These are phyloP conservation scores for Sandelia bainsii DNA, from an alignment of 2,797 vertebrate species.

Conservation along the genomic window DNA sequence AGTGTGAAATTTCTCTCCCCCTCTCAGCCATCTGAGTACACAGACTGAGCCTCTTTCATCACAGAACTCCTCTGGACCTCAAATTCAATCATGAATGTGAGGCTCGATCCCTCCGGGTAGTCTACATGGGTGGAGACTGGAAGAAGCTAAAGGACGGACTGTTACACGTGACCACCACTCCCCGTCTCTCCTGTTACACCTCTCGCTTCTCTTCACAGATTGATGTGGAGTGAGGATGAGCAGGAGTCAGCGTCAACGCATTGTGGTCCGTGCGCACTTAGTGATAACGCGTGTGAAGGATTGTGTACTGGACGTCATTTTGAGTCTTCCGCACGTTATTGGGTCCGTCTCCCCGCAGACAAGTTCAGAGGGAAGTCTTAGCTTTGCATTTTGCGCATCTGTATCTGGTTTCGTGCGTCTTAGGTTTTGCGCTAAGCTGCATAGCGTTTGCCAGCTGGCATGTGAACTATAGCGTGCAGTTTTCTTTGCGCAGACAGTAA, in stretches of 20 bases:
- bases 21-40: constrained; percentile 39
- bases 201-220: constrained; percentile 24
- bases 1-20: constrained; percentile 48
- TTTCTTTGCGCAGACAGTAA: constrained; percentile 1
- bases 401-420: constrained; percentile 13
- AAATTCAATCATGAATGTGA: constrained; percentile 20
- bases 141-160: constrained; percentile 54
- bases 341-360: constrained; percentile 9
- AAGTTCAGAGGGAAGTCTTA: constrained; percentile 14
- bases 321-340: not conserved
- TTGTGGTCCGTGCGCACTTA: constrained; percentile 6
- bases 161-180: constrained; percentile 68
- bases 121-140: constrained; percentile 67
- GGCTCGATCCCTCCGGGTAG: constrained; percentile 36
- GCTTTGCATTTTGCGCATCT: constrained; percentile 6
- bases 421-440: constrained; percentile 49
- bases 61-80: constrained; percentile 34
- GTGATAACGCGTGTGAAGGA: constrained; percentile 12
- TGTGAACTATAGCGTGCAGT: constrained; percentile 4
- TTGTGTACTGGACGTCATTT: constrained; percentile 3
- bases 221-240: constrained; percentile 38
- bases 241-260: constrained; percentile 3
- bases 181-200: constrained; percentile 35
- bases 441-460: constrained; percentile 19
- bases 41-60: constrained; percentile 38